Percentiles rank a stretch among this genome's conserved stretches.
Conservation (phyloP, 2,113 vertebrate species). For the Nestor notabilis region DNA sequence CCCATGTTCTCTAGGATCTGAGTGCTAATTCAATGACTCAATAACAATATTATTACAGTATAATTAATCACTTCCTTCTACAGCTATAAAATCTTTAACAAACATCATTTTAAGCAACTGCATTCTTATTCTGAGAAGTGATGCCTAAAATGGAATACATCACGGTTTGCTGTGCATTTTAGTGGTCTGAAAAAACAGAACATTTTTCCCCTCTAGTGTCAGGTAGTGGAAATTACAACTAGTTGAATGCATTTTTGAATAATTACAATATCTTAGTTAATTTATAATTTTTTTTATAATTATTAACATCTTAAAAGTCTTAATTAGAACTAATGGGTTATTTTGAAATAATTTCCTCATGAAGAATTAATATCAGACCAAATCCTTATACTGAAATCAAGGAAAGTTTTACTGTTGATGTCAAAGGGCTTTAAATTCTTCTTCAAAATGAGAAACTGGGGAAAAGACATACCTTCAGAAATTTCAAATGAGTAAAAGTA, state of each 20-base stretch:
- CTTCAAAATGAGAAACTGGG: not conserved
- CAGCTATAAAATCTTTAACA: not conserved
- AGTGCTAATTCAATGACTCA: not conserved
- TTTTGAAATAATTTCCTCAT: not conserved
- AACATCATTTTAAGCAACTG: not conserved
- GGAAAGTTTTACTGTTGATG: not conserved
- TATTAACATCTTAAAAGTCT: not conserved
- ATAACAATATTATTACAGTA: not conserved
- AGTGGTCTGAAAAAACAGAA: not conserved
- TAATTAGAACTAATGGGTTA: not conserved
- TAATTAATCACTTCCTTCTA: slow-evolving; percentile 4
- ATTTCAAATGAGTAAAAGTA: not conserved
- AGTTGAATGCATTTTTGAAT: not conserved
- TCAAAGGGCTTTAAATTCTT: not conserved
- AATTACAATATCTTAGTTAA: not conserved
- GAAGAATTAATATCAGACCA: not conserved
- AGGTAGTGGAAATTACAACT: slow-evolving; percentile 24
- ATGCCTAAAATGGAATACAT: not conserved
- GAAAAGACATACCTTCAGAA: not conserved
- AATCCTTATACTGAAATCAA: not conserved
- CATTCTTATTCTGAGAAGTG: not conserved
- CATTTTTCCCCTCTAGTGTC: slow-evolving; percentile 65
- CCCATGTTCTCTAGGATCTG: not conserved
- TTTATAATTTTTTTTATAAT: not conserved
- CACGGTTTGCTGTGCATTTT: slow-evolving; percentile 8